Conservation (phyloP, 2,113 vertebrate genomes). For the Lates calcarifer region DNA sequence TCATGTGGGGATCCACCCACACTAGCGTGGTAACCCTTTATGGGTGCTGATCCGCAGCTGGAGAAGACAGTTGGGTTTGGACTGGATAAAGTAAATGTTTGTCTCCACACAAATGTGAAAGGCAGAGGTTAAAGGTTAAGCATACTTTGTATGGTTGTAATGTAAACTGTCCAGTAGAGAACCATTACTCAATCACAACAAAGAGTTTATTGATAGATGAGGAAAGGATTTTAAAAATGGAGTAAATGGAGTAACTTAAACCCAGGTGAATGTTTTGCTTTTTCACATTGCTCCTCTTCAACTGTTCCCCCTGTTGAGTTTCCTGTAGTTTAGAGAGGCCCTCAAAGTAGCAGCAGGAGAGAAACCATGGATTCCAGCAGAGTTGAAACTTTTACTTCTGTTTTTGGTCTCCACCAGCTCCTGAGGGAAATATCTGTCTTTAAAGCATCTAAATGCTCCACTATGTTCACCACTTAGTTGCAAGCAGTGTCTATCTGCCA, state of each 20-base stretch:
- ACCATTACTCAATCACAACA: not conserved
- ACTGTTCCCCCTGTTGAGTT: not conserved
- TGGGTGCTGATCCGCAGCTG: not conserved
- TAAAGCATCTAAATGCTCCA: constrained; percentile 3
- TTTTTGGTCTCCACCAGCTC: constrained; percentile 22
- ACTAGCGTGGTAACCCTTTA: not conserved
- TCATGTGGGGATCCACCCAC: not conserved
- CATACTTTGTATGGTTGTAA: not conserved
- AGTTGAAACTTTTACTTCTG: not conserved
- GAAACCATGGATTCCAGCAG: not conserved
- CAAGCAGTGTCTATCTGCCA: not conserved
- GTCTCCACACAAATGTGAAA: not conserved
- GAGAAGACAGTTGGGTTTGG: not conserved
- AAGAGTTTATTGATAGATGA: not conserved
- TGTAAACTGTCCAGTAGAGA: not conserved
- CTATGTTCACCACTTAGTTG: not conserved
- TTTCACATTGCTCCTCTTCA: not conserved
- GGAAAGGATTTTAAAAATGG: not conserved
- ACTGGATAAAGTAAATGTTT: not conserved
- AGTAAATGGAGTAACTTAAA: constrained; percentile 1
- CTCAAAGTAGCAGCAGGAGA: not conserved
- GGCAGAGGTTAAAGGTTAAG: constrained; percentile 1
- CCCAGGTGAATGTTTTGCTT: not conserved
- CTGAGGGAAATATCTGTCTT: not conserved
- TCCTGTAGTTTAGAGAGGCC: not conserved